Percentiles rank a stretch among this genome's conserved stretches.
Evolutionary conservation across 2,888 invertebrate genomes (phyloP).

Genomic region (Hanleya hanleyi): DNA sequence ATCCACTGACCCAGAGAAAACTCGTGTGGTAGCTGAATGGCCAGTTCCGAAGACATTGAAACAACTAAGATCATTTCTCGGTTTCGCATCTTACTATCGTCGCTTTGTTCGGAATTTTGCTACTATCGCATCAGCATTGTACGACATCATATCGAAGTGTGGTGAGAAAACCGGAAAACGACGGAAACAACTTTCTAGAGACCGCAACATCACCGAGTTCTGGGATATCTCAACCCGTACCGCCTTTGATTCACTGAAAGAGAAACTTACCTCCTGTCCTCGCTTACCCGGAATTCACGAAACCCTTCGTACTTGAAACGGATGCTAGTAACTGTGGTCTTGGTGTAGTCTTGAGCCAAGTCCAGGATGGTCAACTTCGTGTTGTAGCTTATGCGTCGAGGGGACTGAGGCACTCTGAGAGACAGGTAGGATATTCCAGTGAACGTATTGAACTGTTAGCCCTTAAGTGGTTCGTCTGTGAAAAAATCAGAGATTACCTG

Average conservation of each 20-base stretch:
- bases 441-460: slow-evolving; percentile 36
- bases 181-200: not conserved
- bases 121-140: not conserved
- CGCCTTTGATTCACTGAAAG: slow-evolving; percentile 31
- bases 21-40: not conserved
- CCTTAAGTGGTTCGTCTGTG: slow-evolving; percentile 36
- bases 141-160: not conserved
- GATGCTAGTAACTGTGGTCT: slow-evolving; percentile 24
- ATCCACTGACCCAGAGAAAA: not conserved
- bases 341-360: slow-evolving; percentile 32
- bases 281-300: slow-evolving; percentile 28
- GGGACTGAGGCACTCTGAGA: slow-evolving; percentile 20
- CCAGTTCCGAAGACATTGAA: not conserved
- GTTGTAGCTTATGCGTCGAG: slow-evolving; percentile 35
- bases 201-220: not conserved
- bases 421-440: slow-evolving; percentile 26
- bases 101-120: not conserved
- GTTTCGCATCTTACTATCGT: not conserved
- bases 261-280: slow-evolving; percentile 30
- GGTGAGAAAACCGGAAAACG: not conserved
- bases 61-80: not conserved
- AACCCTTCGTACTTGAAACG: slow-evolving; percentile 16
- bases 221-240: slow-evolving; percentile 27
- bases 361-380: slow-evolving; percentile 19
- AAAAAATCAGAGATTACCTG: slow-evolving; percentile 32